Base-by-base conservation (phyloP, 2,797 vertebrate genomes). In the Lindbergichthys nudifrons region DNA sequence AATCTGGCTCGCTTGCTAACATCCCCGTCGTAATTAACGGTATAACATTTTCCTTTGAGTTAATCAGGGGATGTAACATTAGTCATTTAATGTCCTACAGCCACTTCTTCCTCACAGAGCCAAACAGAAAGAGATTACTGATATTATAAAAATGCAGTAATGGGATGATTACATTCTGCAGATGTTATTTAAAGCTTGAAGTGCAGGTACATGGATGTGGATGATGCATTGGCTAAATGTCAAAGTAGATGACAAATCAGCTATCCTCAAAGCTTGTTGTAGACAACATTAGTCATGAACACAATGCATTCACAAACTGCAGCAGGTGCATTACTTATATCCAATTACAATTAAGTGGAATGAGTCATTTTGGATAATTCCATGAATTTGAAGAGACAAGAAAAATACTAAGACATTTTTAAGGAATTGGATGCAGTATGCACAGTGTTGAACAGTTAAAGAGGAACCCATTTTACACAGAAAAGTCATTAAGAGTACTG, bases 31-130 rank as follows among this genome's bases (percentile, higher is more conserved):
- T 86, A 82, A 88, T 87, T 82, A 89, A 76, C 67, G 73, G 62
- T 51, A 65, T 57, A 80, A 83, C 65, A 70, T 89, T 88, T 87
- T 73, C 81, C 73, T 88, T 76, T 81, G 65, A 81, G 79, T 79
- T 87, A 77, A 88, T 89, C 77, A 83, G 56, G 39, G 52, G 77
- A 53, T 82, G 50, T 42, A 66, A 65, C 70, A 68, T 85, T 52
- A 73, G 74, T 78, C 70, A 77, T 77, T 88, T 70, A 23, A 78
- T 54, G 67, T 80, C 63, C 78, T 52, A n/a, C n/a, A n/a, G 83
- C 79, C 69, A 71, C 45, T 19, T 70, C 39, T 48, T 66, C 63
- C 45, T 74, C 62, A 59, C 18, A 1, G 59, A 75, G 64, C 54
- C 63, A 68, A 67, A 79, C 58, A 57, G 64, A 56, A 52, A 48